Evolutionary conservation across 2,113 vertebrate species (phyloP), one percentile per base, ranked within the genome.

Genomic region (Circaetus gallicus): DNA sequence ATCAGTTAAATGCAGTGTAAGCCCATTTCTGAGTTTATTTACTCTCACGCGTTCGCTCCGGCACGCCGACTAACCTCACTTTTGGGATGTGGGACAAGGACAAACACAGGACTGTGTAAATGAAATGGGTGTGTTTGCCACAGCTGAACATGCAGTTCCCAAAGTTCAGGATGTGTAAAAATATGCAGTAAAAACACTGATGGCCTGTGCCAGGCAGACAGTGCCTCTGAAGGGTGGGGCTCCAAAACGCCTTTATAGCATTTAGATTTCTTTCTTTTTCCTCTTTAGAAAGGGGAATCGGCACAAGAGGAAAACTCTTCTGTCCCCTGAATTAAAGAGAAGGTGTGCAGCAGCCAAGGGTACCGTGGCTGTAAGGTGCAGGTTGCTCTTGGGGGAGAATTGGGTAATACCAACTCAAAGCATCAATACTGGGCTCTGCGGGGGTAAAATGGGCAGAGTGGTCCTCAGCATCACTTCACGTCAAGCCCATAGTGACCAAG

Each of bases 11-110:
- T 50, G 70, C 65, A 87, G 19, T 32, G 52, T 87, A 91, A 94
- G 89, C 80, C 56, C 67, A 76, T 91, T 89, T 94, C 69, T 87
- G 77, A 82, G 73, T 82, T 93, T 95, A 61, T 95, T 95, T 95
- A n/a, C 73, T 69, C 56, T 82, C 14, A 63, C 82, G 49, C 77
- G 42, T 93, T 91, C 5, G 0, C 58, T 89, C 69, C 7, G 3
- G 43, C 81, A 43, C 0, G 7, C 77, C 61, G 65, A 65, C 61
- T 85, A 89, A 58, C 95, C 69, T 96, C 62, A n/a, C 70, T 95
- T 95, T 76, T 89, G 86, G 83, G 94, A 82, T 91, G 53, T 84
- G 77, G 45, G 82, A 91, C 91, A 90, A 82, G 58, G 90, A 95
- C 89, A 95, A 89, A 76, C 73, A 53, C 55, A 67, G 71, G 65